Evolutionary conservation across 2,888 invertebrate genomes (phyloP).

Genomic region (Amphipyra tragopoginis): DNA sequence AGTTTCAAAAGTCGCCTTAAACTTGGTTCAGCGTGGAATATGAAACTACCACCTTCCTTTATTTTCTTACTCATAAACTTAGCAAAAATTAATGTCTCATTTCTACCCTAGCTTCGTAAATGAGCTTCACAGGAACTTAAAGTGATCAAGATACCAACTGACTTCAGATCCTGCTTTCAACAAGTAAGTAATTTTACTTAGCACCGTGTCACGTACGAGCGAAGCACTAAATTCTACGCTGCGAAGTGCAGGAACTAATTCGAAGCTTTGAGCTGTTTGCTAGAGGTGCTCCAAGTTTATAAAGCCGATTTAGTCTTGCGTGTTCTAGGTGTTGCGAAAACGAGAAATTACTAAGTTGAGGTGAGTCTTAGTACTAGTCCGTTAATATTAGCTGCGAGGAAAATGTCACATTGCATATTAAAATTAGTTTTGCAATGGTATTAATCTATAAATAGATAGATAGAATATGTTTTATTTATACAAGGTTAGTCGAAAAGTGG

Average conservation of each 20-base stretch:
- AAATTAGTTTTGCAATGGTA: too few species aligned
- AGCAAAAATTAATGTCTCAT: too few species aligned
- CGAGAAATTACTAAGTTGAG: conserved; percentile 11
- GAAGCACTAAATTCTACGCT: conserved; percentile 11
- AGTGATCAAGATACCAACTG: conserved; percentile 7
- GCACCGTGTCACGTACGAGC: conserved; percentile 1
- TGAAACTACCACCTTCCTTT: too few species aligned
- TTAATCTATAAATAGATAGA: too few species aligned
- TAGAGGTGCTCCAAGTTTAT: conserved; percentile 18
- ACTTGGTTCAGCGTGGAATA: too few species aligned
- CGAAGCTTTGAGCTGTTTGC: conserved; percentile 10
- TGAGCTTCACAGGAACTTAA: not conserved
- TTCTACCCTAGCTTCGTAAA: not conserved
- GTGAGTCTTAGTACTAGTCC: conserved; percentile 2
- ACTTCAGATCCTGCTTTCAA: conserved; percentile 17
- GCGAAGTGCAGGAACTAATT: conserved; percentile 11
- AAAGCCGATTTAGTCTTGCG: conserved; percentile 34
- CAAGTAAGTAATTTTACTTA: conserved; percentile 27
- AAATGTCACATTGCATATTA: too few species aligned
- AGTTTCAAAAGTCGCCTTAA: too few species aligned
- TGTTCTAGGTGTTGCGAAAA: not conserved
- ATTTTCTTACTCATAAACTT: too few species aligned
- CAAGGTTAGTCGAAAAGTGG: too few species aligned
- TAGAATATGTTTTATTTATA: too few species aligned
- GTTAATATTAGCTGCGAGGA: not conserved